Evolutionary conservation across 2,797 vertebrate genomes (phyloP).

Genomic region (Calcarius lapponicus): DNA sequence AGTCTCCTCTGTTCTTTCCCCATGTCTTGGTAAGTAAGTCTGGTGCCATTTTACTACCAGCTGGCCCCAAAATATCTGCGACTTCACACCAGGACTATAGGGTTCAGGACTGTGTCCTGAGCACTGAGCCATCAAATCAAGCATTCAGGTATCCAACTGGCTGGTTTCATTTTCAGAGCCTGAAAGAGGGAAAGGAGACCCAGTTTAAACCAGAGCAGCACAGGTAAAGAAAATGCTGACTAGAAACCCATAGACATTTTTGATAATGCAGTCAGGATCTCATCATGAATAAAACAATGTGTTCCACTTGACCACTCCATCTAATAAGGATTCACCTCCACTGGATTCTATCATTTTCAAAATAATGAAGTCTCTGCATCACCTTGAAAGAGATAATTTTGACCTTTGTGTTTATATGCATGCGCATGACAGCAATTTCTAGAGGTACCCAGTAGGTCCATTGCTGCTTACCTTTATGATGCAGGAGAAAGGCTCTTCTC

Average conservation of each 20-base stretch:
- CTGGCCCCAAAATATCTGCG: not conserved
- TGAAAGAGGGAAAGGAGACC: not conserved
- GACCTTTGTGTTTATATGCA: constrained; percentile 7
- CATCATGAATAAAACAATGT: constrained; percentile 25
- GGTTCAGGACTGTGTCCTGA: not conserved
- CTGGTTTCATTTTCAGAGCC: not conserved
- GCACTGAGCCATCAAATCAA: not conserved
- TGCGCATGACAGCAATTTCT: not conserved
- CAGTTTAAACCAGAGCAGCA: not conserved
- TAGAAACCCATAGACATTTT: not conserved
- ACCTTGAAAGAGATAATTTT: constrained; percentile 50
- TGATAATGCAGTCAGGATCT: not conserved
- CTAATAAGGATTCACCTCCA: constrained; percentile 31
- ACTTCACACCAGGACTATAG: not conserved
- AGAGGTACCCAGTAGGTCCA: not conserved
- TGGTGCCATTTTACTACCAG: not conserved
- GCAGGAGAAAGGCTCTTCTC: not conserved
- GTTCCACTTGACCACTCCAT: constrained; percentile 44
- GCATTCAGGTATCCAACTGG: not conserved
- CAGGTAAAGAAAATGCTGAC: not conserved
- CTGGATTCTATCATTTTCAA: constrained; percentile 8
- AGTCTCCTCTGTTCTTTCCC: not conserved
- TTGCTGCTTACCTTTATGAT: not conserved
- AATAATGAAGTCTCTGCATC: constrained; percentile 49
- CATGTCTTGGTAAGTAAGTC: accelerated